These are phyloP conservation scores for Meloidogyne chitwoodi DNA, from an alignment of 1,140 invertebrate genomes.

Conservation along the genomic window DNA sequence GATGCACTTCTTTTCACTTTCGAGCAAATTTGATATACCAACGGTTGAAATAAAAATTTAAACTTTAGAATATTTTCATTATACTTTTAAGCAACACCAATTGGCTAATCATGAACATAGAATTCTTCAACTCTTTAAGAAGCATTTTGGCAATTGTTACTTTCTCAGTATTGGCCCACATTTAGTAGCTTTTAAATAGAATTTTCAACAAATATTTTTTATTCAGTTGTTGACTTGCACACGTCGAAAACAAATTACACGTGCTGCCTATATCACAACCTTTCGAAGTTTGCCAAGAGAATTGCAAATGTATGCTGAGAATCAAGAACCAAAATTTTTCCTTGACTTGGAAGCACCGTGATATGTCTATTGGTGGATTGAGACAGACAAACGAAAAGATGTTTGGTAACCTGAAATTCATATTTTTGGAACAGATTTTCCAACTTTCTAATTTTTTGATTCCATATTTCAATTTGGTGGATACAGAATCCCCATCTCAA, in stretches of 20 bases:
- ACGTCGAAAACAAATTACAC: slow-evolving; percentile 6
- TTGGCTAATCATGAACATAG: slow-evolving; percentile 9
- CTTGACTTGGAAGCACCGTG: slow-evolving; percentile 9
- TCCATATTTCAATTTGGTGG: too few relatives aligned
- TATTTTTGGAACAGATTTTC: too few relatives aligned
- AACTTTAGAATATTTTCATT: neutral
- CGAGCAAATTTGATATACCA: neutral
- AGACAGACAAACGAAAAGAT: neutral
- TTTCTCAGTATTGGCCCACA: slow-evolving; percentile 6
- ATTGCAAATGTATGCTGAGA: slow-evolving; percentile 5
- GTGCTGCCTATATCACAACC: neutral
- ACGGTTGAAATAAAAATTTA: neutral
- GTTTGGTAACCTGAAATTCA: too few relatives aligned
- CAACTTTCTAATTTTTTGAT: too few relatives aligned
- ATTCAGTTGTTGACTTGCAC: slow-evolving; percentile 14
- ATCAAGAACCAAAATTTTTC: slow-evolving; percentile 17
- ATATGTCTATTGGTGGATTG: neutral
- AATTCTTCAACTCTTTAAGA: slow-evolving; percentile 10
- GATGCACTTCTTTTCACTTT: slow-evolving; percentile 11
- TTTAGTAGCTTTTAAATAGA: neutral
- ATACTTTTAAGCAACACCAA: slow-evolving; percentile 14
- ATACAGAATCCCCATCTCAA: too few relatives aligned
- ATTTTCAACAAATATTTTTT: neutral
- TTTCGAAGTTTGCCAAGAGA: neutral
- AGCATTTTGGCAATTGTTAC: slow-evolving; percentile 13